These are phyloP conservation scores for Etheostoma nigrum DNA, from an alignment of 2,797 vertebrate genomes.

Conservation along the genomic window DNA sequence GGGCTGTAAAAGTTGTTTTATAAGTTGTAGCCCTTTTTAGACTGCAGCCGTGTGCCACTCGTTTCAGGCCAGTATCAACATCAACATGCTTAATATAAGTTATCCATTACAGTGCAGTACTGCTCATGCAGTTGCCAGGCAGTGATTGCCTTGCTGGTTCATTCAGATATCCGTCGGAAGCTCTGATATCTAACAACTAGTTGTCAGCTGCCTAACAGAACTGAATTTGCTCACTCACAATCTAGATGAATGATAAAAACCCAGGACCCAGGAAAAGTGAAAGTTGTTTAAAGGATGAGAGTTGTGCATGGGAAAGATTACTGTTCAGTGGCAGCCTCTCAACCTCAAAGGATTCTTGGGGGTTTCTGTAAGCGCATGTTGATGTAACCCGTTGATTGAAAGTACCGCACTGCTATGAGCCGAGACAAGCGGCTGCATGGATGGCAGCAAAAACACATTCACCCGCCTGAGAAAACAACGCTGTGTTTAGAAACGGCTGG, in stretches of 20 bases:
- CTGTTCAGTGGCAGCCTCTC: conserved; percentile 1
- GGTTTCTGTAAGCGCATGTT: background rate
- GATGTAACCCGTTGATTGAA: background rate
- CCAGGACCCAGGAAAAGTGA: background rate
- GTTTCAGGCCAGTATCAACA: background rate
- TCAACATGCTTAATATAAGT: background rate
- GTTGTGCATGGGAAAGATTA: no score
- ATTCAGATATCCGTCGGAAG: conserved; percentile 17
- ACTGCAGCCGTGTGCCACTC: background rate
- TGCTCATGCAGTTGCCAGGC: background rate
- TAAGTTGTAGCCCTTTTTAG: background rate
- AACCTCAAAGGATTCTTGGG: background rate
- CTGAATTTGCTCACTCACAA: background rate
- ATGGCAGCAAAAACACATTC: conserved; percentile 19
- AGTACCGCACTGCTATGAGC: background rate
- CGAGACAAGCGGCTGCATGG: background rate
- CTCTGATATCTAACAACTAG: background rate
- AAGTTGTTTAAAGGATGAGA: background rate
- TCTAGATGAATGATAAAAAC: conserved; percentile 3
- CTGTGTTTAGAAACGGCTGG: background rate
- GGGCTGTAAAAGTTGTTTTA: background rate
- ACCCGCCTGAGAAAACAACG: conserved; percentile 4
- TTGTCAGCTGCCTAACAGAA: background rate
- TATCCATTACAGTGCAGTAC: background rate
- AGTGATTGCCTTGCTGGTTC: background rate